Evolutionary conservation across 1,140 invertebrate species (phyloP), one percentile per base, ranked within the genome.

Genomic region (Drosophila trapezifrons): DNA sequence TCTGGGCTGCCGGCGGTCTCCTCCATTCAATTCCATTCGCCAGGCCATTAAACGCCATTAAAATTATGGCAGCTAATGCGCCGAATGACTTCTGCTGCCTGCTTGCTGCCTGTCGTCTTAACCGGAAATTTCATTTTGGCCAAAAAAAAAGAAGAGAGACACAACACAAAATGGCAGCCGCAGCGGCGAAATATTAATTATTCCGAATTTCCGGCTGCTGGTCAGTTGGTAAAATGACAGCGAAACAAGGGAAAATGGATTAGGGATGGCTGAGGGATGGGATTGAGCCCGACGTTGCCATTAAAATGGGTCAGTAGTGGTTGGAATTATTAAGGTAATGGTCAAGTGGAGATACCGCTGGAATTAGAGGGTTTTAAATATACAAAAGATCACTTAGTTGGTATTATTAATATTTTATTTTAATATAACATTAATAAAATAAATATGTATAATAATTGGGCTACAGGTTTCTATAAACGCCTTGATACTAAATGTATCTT

Each of bases 11-110:
- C 55, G 9, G 22, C 22, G 10, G 15, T 12, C 3, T 10, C 17
- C 35, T 29, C 42, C 13, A 49, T 57, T 29, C 29, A n/a, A 56
- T 73, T 32, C 38, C 73, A 76, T 76, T 81, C 72, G 59, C 62
- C 80, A 59, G 73, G 80, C 77, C 81, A 84, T 84, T 84, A 80
- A 84, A 84, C 58, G 72, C 81, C 78, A 85, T 84, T 84, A 85
- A 85, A 84, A 85, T 84, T 85, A 84, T 84, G 76, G 58, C 80
- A 72, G 80, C 80, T 82, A 78, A 83, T 83, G 80, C 69, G 62
- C 47, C 49, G 74, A 52, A 57, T 52, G 46, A 62, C 78, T 43
- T 45, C 45, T 71, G 59, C 45, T 71, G 59, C 54, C 43, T 60
- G 59, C 70, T 35, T 45, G 63, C 40, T 54, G 57, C 18, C 56